phyloP scores from a whole-genome alignment of 2,113 vertebrate genomes.

The Narcine bancroftii region DNA sequence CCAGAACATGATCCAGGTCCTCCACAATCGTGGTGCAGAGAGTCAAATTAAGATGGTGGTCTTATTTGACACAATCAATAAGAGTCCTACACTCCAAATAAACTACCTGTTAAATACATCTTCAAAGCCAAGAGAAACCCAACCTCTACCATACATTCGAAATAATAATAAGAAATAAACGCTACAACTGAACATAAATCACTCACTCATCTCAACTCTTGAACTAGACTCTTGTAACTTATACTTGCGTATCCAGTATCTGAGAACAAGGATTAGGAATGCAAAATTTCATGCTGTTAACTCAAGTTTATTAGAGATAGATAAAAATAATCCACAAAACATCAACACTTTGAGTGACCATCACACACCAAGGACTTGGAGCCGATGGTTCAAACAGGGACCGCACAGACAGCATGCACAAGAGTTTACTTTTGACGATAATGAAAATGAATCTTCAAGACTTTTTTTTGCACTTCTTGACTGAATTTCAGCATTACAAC shows the following conservation, averaged over 20 bases:
- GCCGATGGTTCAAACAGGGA: background rate
- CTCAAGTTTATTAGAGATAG: background rate
- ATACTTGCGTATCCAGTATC: background rate
- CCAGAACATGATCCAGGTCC: background rate
- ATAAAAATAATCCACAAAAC: background rate
- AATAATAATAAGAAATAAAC: background rate
- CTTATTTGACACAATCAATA: background rate
- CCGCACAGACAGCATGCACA: background rate
- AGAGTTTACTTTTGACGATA: background rate
- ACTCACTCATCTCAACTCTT: background rate
- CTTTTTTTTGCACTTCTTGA: background rate
- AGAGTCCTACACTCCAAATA: background rate
- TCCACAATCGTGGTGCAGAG: background rate
- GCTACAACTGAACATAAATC: background rate
- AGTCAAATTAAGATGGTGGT: background rate
- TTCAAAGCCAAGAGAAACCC: background rate
- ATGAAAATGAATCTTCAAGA: background rate
- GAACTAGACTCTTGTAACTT: background rate
- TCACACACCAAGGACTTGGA: background rate
- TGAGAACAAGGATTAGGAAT: background rate
- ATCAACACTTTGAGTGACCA: background rate
- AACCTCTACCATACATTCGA: background rate
- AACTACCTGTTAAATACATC: background rate
- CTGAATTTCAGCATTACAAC: background rate
- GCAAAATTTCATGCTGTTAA: background rate